A percentile compares a stretch with the other conserved stretches of the same genome.
phyloP scores from a whole-genome alignment of 2,797 vertebrate genomes.

The Naso thynnoides region DNA sequence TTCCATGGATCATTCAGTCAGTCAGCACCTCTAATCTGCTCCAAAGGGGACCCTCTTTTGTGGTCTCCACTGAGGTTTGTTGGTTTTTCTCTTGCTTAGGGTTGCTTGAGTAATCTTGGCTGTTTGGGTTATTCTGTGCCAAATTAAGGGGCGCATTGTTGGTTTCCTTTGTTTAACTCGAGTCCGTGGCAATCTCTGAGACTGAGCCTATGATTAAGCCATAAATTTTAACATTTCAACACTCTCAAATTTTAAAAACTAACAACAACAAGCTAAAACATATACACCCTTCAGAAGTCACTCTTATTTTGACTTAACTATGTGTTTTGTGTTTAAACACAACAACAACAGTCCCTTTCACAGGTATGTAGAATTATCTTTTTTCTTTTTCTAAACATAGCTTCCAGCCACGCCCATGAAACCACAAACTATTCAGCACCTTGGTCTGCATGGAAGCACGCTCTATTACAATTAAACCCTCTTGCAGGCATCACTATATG shows the following conservation, averaged over 20 bases:
- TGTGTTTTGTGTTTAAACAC: neutral
- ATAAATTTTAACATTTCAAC: neutral
- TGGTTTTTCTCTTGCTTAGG: neutral
- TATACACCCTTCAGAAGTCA: neutral
- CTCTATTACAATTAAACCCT: slow-evolving; percentile 1
- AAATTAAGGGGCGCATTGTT: neutral
- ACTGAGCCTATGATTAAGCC: neutral
- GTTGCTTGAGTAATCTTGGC: neutral
- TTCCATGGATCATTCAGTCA: neutral
- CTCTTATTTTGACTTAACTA: neutral
- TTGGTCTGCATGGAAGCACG: slow-evolving; percentile 4
- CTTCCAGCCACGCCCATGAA: neutral
- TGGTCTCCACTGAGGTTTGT: slow-evolving; percentile 5
- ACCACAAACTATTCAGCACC: slow-evolving; percentile 1
- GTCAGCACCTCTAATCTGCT: neutral
- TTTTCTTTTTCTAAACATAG: neutral
- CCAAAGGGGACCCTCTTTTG: neutral
- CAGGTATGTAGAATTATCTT: neutral
- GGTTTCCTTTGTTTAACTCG: neutral
- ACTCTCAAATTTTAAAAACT: neutral
- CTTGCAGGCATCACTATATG: slow-evolving; percentile 6
- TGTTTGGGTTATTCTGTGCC: neutral
- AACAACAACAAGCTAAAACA: neutral
- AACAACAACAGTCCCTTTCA: slow-evolving; percentile 4
- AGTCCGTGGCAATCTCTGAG: neutral